phyloP scores from a whole-genome alignment of 2,113 vertebrate genomes.

The Pao palembangensis region DNA sequence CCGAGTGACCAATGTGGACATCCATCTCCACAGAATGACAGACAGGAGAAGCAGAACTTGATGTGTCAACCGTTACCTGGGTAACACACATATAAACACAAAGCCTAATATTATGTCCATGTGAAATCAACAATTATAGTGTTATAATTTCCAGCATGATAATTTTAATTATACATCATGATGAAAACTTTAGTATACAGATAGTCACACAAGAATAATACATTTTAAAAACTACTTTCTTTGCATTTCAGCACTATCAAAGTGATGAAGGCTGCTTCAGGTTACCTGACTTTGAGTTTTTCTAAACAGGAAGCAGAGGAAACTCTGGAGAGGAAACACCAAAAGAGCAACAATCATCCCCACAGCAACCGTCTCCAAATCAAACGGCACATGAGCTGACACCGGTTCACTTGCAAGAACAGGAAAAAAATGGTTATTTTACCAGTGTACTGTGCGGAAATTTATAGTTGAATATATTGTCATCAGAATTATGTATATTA shows the following conservation, averaged over 20 bases:
- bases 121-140: no score
- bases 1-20: conserved; percentile 59
- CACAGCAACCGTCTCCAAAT: conserved; percentile 64
- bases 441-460: neutral
- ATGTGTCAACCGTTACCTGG: conserved; percentile 71
- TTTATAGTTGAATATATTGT: neutral
- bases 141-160: no score
- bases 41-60: conserved; percentile 55
- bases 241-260: no score
- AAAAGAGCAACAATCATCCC: conserved; percentile 69
- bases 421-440: neutral
- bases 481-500: neutral
- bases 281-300: conserved; percentile 69
- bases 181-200: no score
- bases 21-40: conserved; percentile 78
- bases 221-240: no score
- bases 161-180: no score
- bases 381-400: conserved; percentile 61
- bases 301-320: conserved; percentile 75
- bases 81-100: conserved; percentile 22
- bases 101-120: neutral
- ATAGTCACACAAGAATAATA: no score
- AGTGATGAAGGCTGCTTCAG: neutral
- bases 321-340: conserved; percentile 74
- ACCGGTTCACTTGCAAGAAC: conserved; percentile 56